Base-by-base conservation (phyloP, 2,113 vertebrate species). In the Anthoscopus minutus region DNA sequence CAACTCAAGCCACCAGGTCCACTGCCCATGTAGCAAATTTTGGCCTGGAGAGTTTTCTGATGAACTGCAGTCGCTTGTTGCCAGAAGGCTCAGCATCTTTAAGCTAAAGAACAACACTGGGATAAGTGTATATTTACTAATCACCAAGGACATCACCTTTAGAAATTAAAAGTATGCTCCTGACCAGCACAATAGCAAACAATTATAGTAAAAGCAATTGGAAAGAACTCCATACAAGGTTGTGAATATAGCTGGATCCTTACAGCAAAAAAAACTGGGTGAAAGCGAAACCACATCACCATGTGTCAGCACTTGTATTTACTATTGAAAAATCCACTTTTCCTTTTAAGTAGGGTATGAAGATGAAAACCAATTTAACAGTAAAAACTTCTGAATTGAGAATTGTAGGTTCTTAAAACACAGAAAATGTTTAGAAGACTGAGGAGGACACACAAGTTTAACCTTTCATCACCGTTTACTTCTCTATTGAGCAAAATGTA, bases 1-100 rank as follows among this genome's bases (percentile, higher is more conserved):
- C 3, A 2, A 56, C 69, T 45, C 38, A 19, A 77, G 50, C 35
- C 38, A 85, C 35, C 11, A 33, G 33, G 27, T 25, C 71, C 6
- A 2, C 27, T 44, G 67, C 28, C 53, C 31, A 20, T 0, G 0
- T 1, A 51, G 48, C 25, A 1, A 37, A 57, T 42, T 45, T 51
- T 37, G 38, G 50, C 18, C 45, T 65, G 28, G 22, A 93, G 35
- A 9, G 50, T 74, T 15, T 73, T 58, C 42, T 51, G 23, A 38
- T 33, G 58, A 47, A 47, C 0, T 79, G 38, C n/a, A 58, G 22
- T 42, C 42, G 64, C 44, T 37, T 47, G 31, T 17, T 85, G 79
- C 56, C 70, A 90, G 22, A 1, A 80, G 42, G 31, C 5, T 83
- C 22, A 7, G 28, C 33, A 57, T 45, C 83, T 83, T 60, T 51